A percentile compares a stretch with the other conserved stretches of the same genome.
Evolutionary conservation across 1,140 invertebrate species (phyloP).

Genomic region (Marisa cornuarietis): DNA sequence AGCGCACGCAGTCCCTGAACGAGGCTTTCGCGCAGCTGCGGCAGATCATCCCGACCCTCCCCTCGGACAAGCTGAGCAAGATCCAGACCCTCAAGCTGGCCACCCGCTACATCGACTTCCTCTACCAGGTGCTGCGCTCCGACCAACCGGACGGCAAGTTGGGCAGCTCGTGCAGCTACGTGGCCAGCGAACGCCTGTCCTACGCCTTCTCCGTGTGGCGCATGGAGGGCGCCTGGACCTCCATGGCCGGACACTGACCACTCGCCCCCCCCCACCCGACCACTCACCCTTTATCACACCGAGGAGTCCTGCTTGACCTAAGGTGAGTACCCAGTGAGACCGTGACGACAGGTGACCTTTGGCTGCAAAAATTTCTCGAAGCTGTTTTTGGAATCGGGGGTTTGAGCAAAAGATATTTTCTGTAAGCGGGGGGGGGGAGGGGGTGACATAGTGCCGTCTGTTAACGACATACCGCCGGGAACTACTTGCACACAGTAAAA

Average conservation of each 20-base stretch:
- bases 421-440: too few species aligned
- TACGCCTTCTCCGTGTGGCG: conserved; percentile 96
- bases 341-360: too few species aligned
- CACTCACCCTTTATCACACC: too few species aligned
- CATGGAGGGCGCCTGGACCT: conserved; percentile 89
- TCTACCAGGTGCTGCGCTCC: conserved; percentile 80
- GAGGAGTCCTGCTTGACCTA: too few species aligned
- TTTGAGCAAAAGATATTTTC: too few species aligned
- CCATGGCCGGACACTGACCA: conserved; percentile 25
- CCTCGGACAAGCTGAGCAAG: conserved; percentile 98
- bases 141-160: conserved; percentile 55
- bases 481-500: too few species aligned
- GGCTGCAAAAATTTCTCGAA: too few species aligned
- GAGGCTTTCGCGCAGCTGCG: conserved; percentile 92
- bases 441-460: too few species aligned
- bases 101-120: conserved; percentile 75
- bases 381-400: too few species aligned
- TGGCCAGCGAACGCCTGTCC: conserved; percentile 89
- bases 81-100: conserved; percentile 97
- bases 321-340: too few species aligned
- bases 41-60: conserved; percentile 95
- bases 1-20: conserved; percentile 96
- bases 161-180: conserved; percentile 75
- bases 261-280: not conserved
- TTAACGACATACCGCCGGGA: too few species aligned